Base-by-base conservation (phyloP, 1,140 invertebrate genomes). In the Drosophila ananassae region DNA sequence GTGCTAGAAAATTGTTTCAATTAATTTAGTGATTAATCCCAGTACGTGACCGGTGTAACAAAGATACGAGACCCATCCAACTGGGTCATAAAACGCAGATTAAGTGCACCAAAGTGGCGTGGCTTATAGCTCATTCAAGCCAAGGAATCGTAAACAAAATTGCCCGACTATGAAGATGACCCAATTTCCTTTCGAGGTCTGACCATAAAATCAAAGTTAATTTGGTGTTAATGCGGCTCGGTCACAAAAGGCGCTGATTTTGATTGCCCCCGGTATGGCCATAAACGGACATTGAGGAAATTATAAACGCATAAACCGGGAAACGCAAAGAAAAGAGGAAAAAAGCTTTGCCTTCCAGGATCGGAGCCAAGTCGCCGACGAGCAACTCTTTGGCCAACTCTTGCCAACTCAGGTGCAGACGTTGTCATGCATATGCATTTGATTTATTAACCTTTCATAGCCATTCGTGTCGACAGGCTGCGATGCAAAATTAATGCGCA, bases 1-100 rank as follows among this genome's bases (percentile, higher is more conserved):
- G 39, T 81, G 83, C 74, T 82, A 55, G 79, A 60, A 87, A 87
- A 89, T 89, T 76, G 82, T 89, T 89, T 87, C 83, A 87, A 87
- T 87, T 87, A 87, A 87, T 87, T 87, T 89, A 89, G 83, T 67
- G 83, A 87, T 87, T 87, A 87, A 87, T 87, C 83, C 83, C 37
- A 72, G 79, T 63, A 87, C 83, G 83, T 87, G 83, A 69, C 57
- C 76, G 37, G 71, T 6, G 28, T 77, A 59, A 47, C 62, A 76
- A 89, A 69, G 61, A 37, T 37, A n/a, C n/a, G 25, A 8, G 24
- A 55, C 47, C 44, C 10, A 51, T 24, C 34, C 57, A 87, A 89
- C 83, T 79, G 75, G 78, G 79, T 82, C 82, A 81, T 79, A 79
- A 89, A 71, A 68, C 48, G 54, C 64, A 74, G 74, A 75, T 66